Base-by-base conservation (phyloP, 2,888 invertebrate genomes). In the Brenthis hecate region DNA sequence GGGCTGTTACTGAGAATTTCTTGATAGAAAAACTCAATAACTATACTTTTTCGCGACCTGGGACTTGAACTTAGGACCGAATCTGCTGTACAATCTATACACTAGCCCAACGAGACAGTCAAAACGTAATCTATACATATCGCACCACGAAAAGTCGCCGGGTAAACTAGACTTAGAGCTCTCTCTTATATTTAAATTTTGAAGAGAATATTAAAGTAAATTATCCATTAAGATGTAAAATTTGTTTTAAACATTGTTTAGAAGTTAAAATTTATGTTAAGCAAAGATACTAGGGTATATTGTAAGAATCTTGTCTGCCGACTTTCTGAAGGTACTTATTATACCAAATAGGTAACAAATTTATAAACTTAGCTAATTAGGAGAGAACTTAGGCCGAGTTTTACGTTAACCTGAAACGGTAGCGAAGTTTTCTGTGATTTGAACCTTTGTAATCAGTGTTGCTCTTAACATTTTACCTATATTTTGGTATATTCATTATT, bases 301-400 rank as follows among this genome's bases (percentile, higher is more conserved):
- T 77, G 74, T 79, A 79, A 81, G 80, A 79, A 77, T 78, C 75
- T 78, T 81, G 77, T 76, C 74, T 78, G 76, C 72, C 73, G 74
- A 78, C 78, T 84, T 81, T 80, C 75, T 75, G 73, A n/a, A 81
- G 80, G 83, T 82, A 87, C 84, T 89, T 89, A 86, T 87, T 88
- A 87, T 89, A 89, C 85, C 88, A 89, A 89, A 89, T 89, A 88
- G 87, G 89, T 85, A 89, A 87, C 89, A 89, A 89, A 88, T 89
- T 90, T 88, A 86, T 84, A 89, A 90, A 89, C 83, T 89, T 88
- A 84, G 82, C 85, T 89, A 90, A 89, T 90, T 89, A 89, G 84
- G 80, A 79, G 81, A 80, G 80, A 80, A 82, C 83, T 80, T 72
- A 81, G 81, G 81, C 81, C 75, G 80, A 85, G 85, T 87, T 89